These are phyloP conservation scores for Petrolisthes cinctipes DNA, from an alignment of 2,888 invertebrate genomes.

Conservation along the genomic window DNA sequence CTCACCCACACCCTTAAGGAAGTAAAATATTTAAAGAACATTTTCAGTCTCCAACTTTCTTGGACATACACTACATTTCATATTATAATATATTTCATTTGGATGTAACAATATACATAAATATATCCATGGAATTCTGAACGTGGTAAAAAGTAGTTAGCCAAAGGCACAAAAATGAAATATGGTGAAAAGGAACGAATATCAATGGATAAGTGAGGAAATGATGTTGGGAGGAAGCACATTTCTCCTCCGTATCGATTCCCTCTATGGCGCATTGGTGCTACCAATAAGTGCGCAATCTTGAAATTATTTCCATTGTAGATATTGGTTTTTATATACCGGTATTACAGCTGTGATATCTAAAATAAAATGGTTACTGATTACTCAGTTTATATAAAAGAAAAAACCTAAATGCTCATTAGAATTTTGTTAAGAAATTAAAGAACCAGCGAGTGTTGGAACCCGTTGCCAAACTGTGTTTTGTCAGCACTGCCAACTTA, in stretches of 20 bases:
- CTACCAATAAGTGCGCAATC: slow-evolving; percentile 33
- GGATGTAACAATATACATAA: not conserved
- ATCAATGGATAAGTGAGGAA: slow-evolving; percentile 10
- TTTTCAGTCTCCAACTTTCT: not conserved
- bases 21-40: slow-evolving; percentile 10
- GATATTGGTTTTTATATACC: not conserved
- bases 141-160: not conserved
- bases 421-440: not conserved
- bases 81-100: not conserved
- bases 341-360: not conserved
- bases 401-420: not conserved
- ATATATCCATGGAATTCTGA: not conserved
- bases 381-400: not conserved
- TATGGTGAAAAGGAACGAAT: slow-evolving; percentile 21
- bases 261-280: slow-evolving; percentile 25
- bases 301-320: slow-evolving; percentile 18
- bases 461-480: not conserved
- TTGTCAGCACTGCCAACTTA: too few species aligned
- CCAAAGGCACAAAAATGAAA: not conserved
- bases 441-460: slow-evolving; percentile 19
- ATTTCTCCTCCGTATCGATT: slow-evolving; percentile 38
- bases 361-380: not conserved
- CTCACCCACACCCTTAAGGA: slow-evolving; percentile 14
- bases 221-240: slow-evolving; percentile 6
- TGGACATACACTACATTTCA: not conserved